A percentile compares a stretch with the other conserved stretches of the same genome.
These are phyloP conservation scores for Rhynchophorus ferrugineus DNA, from an alignment of 1,140 invertebrate species.

Conservation along the genomic window DNA sequence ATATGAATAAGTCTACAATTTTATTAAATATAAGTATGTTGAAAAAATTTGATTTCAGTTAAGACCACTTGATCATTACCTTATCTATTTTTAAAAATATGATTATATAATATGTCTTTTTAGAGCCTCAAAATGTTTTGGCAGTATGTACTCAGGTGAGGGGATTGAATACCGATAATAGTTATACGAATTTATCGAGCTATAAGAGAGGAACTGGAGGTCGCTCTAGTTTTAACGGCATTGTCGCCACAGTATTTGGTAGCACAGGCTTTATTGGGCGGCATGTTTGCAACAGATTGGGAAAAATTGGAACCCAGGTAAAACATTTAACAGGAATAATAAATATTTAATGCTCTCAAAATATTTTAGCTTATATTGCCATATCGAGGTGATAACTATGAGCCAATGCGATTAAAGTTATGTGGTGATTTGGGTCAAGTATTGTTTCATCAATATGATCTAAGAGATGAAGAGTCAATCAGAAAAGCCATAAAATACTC, in stretches of 20 bases:
- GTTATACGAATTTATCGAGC: slow-evolving; percentile 50
- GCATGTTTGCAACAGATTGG: slow-evolving; percentile 80
- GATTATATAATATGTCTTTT: not conserved
- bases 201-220: slow-evolving; percentile 87
- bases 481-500: slow-evolving; percentile 85
- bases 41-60: no score
- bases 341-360: not conserved
- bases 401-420: slow-evolving; percentile 68
- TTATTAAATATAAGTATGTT: not conserved
- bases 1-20: not conserved
- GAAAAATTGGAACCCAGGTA: slow-evolving; percentile 79
- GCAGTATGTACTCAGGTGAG: not conserved
- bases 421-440: slow-evolving; percentile 95
- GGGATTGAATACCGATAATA: slow-evolving; percentile 30
- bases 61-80: no score
- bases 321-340: not conserved
- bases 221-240: slow-evolving; percentile 91
- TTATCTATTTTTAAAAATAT: no score
- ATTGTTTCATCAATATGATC: slow-evolving; percentile 76
- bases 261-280: slow-evolving; percentile 79
- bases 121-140: not conserved
- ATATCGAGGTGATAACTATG: slow-evolving; percentile 81
- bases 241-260: slow-evolving; percentile 96
- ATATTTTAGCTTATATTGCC: slow-evolving; percentile 79
- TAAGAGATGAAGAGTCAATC: slow-evolving; percentile 85